These are phyloP conservation scores for Caenorhabditis drosophilae DNA, from an alignment of 2,888 invertebrate genomes.

Conservation along the genomic window DNA sequence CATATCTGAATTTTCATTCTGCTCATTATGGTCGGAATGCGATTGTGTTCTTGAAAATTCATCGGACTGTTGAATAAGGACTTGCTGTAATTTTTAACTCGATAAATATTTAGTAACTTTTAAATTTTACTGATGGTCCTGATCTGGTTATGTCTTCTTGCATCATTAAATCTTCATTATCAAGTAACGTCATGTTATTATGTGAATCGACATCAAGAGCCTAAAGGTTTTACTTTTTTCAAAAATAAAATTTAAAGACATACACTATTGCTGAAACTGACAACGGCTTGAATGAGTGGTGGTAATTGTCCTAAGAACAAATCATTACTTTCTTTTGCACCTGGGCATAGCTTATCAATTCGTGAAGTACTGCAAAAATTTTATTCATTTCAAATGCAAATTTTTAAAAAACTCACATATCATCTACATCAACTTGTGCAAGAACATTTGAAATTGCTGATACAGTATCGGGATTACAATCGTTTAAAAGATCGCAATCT, in stretches of 20 bases:
- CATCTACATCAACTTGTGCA: slow-evolving; percentile 43
- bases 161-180: slow-evolving; percentile 39
- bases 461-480: slow-evolving; percentile 29
- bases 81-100: background rate
- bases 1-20: background rate
- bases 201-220: slow-evolving; percentile 47
- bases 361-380: slow-evolving; percentile 30
- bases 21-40: background rate
- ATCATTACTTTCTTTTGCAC: slow-evolving; percentile 49
- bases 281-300: slow-evolving; percentile 41
- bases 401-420: slow-evolving; percentile 46
- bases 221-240: slow-evolving; percentile 6
- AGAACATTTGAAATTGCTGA: slow-evolving; percentile 39
- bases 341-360: slow-evolving; percentile 31
- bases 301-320: slow-evolving; percentile 45
- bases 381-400: background rate
- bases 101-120: no score
- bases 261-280: slow-evolving; percentile 25
- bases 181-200: slow-evolving; percentile 31
- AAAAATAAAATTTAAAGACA: background rate
- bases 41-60: background rate
- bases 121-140: slow-evolving; percentile 3
- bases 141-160: slow-evolving; percentile 23
- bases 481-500: slow-evolving; percentile 27
- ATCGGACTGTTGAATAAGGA: slow-evolving; percentile 1